Evolutionary conservation across 2,888 invertebrate species (phyloP).

Genomic region (Eilema griseolum): DNA sequence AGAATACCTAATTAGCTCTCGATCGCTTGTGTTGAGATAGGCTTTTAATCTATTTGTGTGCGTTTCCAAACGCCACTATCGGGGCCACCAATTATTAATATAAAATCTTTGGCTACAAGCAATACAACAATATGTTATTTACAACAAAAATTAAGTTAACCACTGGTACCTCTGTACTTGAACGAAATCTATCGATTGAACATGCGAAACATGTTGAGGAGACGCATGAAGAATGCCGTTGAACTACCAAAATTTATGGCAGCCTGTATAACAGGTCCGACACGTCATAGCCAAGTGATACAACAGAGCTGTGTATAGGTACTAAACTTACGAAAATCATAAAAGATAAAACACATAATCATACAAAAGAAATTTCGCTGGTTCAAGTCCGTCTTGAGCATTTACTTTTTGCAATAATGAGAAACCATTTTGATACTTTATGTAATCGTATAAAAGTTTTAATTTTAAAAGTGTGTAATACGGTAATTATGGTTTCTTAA

Average conservation of each 20-base stretch:
- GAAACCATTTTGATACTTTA: no score
- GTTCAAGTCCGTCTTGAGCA: no score
- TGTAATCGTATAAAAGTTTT: no score
- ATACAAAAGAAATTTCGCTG: no score
- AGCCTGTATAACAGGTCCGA: slow-evolving; percentile 31
- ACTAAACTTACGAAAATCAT: not conserved
- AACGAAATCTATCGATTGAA: slow-evolving; percentile 27
- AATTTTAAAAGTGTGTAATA: no score
- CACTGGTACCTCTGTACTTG: slow-evolving; percentile 20
- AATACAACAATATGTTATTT: not conserved
- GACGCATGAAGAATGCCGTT: slow-evolving; percentile 26
- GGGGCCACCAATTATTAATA: not conserved
- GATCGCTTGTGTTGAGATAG: no score
- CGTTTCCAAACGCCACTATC: no score
- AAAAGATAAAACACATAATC: not conserved
- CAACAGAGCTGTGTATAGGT: not conserved
- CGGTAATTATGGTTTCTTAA: no score
- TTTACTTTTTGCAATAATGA: no score
- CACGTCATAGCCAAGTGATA: slow-evolving; percentile 23
- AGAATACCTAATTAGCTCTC: no score
- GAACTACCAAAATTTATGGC: slow-evolving; percentile 53
- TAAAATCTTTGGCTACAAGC: not conserved
- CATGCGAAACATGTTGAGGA: slow-evolving; percentile 38
- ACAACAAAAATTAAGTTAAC: not conserved
- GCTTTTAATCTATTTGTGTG: no score